A percentile compares a stretch with the other conserved stretches of the same genome.
These are phyloP conservation scores for Thunnus albacares DNA, from an alignment of 2,797 vertebrate genomes.

Conservation along the genomic window DNA sequence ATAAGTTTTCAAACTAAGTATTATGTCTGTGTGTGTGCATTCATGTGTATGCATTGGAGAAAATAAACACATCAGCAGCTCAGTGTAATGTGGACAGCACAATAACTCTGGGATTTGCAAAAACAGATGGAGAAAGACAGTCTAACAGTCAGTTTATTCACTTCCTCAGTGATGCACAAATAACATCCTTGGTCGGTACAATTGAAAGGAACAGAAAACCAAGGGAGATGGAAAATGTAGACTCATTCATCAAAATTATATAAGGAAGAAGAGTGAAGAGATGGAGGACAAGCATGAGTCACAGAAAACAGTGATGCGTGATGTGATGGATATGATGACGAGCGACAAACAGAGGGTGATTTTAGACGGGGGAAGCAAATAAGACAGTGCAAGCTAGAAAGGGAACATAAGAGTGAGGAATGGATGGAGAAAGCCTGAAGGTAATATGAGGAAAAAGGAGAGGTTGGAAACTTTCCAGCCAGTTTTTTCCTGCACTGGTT, in stretches of 20 bases:
- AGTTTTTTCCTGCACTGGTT: slow-evolving; percentile 63
- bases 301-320: slow-evolving; percentile 50
- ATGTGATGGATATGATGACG: slow-evolving; percentile 55
- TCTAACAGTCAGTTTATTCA: slow-evolving; percentile 21
- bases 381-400: slow-evolving; percentile 33
- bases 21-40: background rate
- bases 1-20: background rate
- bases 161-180: slow-evolving; percentile 45
- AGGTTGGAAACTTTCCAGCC: slow-evolving; percentile 73
- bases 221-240: slow-evolving; percentile 39
- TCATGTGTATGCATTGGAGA: background rate
- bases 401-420: slow-evolving; percentile 32
- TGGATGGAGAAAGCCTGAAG: slow-evolving; percentile 46
- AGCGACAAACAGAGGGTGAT: slow-evolving; percentile 44
- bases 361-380: slow-evolving; percentile 14
- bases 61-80: slow-evolving; percentile 37
- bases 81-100: slow-evolving; percentile 18
- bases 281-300: slow-evolving; percentile 61
- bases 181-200: slow-evolving; percentile 24
- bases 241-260: slow-evolving; percentile 53
- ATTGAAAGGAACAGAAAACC: slow-evolving; percentile 36
- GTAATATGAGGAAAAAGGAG: slow-evolving; percentile 66
- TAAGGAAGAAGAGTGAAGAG: slow-evolving; percentile 39
- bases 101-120: slow-evolving; percentile 33
- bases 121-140: slow-evolving; percentile 39